Evolutionary conservation across 2,113 vertebrate genomes (phyloP), one percentile per base, ranked within the genome.

Genomic region (Prochilodus magdalenae): DNA sequence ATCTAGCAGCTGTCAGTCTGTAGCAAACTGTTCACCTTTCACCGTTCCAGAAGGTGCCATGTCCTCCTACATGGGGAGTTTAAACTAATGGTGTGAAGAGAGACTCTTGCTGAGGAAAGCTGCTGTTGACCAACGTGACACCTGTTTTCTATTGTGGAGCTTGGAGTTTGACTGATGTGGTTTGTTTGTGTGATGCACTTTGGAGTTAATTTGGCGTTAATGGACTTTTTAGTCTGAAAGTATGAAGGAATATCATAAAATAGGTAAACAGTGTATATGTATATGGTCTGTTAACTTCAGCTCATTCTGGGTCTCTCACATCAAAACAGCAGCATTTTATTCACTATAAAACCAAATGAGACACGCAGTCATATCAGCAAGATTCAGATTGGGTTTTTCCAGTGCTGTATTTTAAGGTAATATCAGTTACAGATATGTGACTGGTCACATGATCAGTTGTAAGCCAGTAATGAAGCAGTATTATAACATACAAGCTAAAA

Each of bases 11-110:
- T 29, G 40, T 63, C 51, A 24, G 20, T 70, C 33, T 49, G 49
- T 57, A 82, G 63, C 80, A 70, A 53, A 67, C 65, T n/a, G 10
- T 69, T 75, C 53, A 74, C 12, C 20, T 11, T 59, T 75, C 63
- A 40, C 11, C 20, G 79, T 65, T 44, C 33, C 24, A 30, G 51
- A 76, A 60, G 26, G 63, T 40, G 47, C 71, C 75, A 66, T 53
- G 60, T 67, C 24, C 20, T 57, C 22, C 33, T 76, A 11, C 12
- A 40, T 49, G 27, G 62, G 79, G 72, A 53, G 67, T 72, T 72
- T 16, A 60, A 72, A 20, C 67, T 20, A 47, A 47, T 44, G 47
- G 74, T 44, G 62, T 57, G 80, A 26, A 16, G 73, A 55, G 44
- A 60, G 67, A 47, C 77, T 57, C 29, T 18, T 20, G 59, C n/a